Evolutionary conservation across 2,113 vertebrate genomes (phyloP), one percentile per base, ranked within the genome.

Genomic region (Rhynchopsitta pachyrhyncha): DNA sequence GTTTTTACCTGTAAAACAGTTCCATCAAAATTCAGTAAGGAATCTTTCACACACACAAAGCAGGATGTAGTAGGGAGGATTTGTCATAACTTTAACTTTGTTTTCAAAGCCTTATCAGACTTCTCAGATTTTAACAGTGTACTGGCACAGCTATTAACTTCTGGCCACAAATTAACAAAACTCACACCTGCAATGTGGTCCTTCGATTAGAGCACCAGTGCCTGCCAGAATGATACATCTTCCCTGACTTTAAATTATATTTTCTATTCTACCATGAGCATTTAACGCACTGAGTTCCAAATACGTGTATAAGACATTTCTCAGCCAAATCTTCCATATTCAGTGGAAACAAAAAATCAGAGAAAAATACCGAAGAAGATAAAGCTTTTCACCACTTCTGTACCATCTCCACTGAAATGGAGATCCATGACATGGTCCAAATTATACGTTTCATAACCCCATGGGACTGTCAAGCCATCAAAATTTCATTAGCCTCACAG

Each of bases 401-500:
- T 93, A 94, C 89, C 62, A 79, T 90, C 70, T 95, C 83, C 84
- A 76, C 50, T 90, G 77, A 93, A 92, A 93, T 0, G 2, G 55
- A 1, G 13, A 91, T 17, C 16, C 59, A 39, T 88, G 89, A 84
- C 88, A 88, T 6, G 55, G 96, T 78, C 92, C 0, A 3, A 86
- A 76, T 78, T 71, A 64, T 62, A 89, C 42, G 42, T 76, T 92
- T 95, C 50, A 83, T 64, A 82, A 90, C 88, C 90, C 59, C 46
- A 15, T 24, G 93, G 86, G 95, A 95, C 52, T 75, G 82, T 78
- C 69, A 42, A 76, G 78, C 96, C 90, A 95, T 96, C 95, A 95
- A 97, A 96, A 95, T 96, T 96, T 96, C 96, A 98, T 98, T 97
- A 97, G 85, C 93, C 76, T 97, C 95, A 92, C 91, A 97, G 96